Conservation (phyloP, 2,113 vertebrate species). For the Geococcyx californianus region DNA sequence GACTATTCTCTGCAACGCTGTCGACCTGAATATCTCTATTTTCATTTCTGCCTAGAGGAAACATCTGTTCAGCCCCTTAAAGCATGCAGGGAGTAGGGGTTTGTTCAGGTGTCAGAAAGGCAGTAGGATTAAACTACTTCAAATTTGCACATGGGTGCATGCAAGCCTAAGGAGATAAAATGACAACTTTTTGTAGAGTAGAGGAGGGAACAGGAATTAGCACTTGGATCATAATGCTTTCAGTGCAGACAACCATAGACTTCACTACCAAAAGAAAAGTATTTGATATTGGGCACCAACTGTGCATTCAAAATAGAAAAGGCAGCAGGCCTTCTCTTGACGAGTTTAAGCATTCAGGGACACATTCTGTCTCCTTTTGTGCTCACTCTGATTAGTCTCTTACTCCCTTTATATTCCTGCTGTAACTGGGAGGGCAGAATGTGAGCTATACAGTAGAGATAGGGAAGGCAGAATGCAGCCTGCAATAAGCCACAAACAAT, state of each 20-base stretch:
- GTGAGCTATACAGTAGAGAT: background rate
- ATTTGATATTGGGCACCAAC: conserved; percentile 38
- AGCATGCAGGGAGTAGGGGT: background rate
- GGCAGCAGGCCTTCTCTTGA: conserved; percentile 53
- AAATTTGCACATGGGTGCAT: background rate
- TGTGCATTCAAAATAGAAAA: conserved; percentile 56
- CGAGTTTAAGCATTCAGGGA: conserved; percentile 55
- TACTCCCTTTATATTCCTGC: conserved; percentile 8
- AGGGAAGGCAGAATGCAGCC: background rate
- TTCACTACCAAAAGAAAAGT: conserved; percentile 23
- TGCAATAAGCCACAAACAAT: background rate
- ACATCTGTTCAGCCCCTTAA: background rate
- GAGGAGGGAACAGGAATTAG: conserved; percentile 3
- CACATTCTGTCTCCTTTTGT: conserved; percentile 52
- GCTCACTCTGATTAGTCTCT: conserved; percentile 43
- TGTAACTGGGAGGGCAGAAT: conserved; percentile 33
- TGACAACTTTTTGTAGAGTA: background rate
- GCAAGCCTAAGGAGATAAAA: background rate
- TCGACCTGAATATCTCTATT: conserved; percentile 30
- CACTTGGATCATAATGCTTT: conserved; percentile 12
- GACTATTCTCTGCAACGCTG: background rate
- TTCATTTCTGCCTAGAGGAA: background rate
- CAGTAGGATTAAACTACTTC: conserved; percentile 8
- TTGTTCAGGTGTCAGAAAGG: conserved; percentile 26
- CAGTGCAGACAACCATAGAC: background rate